Evolutionary conservation across 2,797 vertebrate genomes (phyloP).

Genomic region (Tauraco hartlaubi): DNA sequence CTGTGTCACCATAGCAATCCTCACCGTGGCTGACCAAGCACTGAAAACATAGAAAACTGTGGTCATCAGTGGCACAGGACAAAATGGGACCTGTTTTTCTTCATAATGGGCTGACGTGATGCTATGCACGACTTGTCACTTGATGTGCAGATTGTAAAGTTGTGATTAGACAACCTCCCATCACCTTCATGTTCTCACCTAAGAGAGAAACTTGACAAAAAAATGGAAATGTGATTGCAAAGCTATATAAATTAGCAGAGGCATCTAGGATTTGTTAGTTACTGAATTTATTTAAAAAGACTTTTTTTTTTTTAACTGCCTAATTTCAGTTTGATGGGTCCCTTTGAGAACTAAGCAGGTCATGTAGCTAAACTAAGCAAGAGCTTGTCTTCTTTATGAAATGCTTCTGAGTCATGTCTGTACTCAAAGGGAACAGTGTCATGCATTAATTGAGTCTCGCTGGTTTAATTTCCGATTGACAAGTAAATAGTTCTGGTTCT

Average conservation of each 20-base stretch:
- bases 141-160: background rate
- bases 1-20: background rate
- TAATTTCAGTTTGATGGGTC: constrained; percentile 22
- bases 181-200: background rate
- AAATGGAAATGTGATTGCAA: background rate
- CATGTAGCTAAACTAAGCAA: constrained; percentile 45
- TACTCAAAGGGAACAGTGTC: constrained; percentile 39
- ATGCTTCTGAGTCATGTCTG: constrained; percentile 34
- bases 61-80: background rate
- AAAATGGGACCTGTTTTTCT: fast-evolving
- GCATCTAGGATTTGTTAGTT: background rate
- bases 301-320: background rate
- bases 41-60: background rate
- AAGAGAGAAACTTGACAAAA: constrained; percentile 7
- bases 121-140: background rate
- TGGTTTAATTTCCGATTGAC: constrained; percentile 58
- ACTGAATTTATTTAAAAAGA: background rate
- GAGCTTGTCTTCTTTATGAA: constrained; percentile 16
- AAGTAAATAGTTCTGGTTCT: constrained; percentile 35
- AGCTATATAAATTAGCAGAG: background rate
- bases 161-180: background rate
- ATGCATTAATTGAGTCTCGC: constrained; percentile 46
- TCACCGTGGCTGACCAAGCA: background rate
- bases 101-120: background rate
- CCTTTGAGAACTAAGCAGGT: constrained; percentile 49